phyloP scores from a whole-genome alignment of 2,888 invertebrate genomes.

The Amiota communis region DNA sequence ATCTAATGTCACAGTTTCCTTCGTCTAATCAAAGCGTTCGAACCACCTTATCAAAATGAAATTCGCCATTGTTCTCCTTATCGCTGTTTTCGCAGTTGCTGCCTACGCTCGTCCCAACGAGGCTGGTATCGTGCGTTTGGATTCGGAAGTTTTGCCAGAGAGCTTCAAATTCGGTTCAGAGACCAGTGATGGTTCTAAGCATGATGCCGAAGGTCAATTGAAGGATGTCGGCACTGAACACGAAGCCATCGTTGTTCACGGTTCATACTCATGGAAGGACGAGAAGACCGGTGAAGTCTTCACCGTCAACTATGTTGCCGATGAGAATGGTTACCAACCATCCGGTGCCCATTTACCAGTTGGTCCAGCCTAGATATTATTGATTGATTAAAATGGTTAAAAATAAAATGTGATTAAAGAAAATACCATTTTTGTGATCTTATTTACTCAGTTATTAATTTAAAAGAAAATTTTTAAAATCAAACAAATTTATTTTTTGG shows the following conservation, averaged over 20 bases:
- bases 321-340: conserved; percentile 49
- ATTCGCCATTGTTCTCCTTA: conserved; percentile 66
- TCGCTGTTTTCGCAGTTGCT: conserved; percentile 67
- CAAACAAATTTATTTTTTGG: too few species aligned
- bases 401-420: not conserved
- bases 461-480: too few species aligned
- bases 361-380: not conserved
- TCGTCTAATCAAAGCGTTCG: not conserved
- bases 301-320: conserved; percentile 52
- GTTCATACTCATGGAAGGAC: conserved; percentile 48
- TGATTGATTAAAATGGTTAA: not conserved
- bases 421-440: not conserved
- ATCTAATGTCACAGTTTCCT: too few species aligned
- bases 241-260: conserved; percentile 50
- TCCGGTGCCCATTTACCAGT: conserved; percentile 44
- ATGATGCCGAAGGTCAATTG: conserved; percentile 48
- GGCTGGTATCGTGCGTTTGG: conserved; percentile 68
- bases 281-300: conserved; percentile 50
- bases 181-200: conserved; percentile 55
- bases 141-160: conserved; percentile 74
- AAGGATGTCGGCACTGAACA: conserved; percentile 41
- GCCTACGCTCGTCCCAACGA: conserved; percentile 49
- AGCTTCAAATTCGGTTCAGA: conserved; percentile 74
- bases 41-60: conserved; percentile 52
- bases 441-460: too few species aligned